These are phyloP conservation scores for Sebastes hopkinsi DNA, from an alignment of 2,797 vertebrate genomes.

Conservation along the genomic window DNA sequence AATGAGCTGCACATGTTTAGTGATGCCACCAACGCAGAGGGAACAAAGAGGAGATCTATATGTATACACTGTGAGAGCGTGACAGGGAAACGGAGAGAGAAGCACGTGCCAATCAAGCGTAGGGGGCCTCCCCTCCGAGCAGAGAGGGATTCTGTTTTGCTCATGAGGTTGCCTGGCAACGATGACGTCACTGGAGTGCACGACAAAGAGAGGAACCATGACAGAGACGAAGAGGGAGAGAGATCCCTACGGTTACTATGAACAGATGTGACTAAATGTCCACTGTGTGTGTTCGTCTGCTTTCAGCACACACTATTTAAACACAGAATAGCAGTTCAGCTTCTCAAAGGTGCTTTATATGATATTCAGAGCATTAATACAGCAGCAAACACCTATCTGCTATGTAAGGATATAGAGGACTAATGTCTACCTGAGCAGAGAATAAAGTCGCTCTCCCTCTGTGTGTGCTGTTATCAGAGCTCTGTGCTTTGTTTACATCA, in stretches of 20 bases:
- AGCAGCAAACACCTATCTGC: not conserved
- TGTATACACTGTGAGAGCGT: not conserved
- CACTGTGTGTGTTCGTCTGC: not conserved
- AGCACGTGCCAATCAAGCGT: conserved; percentile 59
- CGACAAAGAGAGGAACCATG: conserved; percentile 57
- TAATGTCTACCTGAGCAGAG: not conserved
- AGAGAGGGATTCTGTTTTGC: conserved; percentile 85
- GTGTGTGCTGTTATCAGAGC: not conserved
- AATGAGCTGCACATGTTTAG: conserved; percentile 25
- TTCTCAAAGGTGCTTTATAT: not conserved
- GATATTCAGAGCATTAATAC: not conserved
- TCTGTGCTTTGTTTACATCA: too few relatives aligned
- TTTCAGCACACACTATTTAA: not conserved
- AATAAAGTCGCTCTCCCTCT: not conserved
- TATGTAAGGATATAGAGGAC: not conserved
- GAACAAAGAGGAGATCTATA: conserved; percentile 28
- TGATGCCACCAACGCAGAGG: not conserved
- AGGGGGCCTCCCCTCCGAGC: conserved; percentile 73
- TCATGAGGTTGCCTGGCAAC: conserved; percentile 80
- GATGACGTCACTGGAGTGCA: conserved; percentile 74
- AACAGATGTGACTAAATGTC: conserved; percentile 15
- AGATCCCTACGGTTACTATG: not conserved
- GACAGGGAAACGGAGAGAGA: not conserved
- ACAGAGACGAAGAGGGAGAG: conserved; percentile 19
- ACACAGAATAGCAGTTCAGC: not conserved